phyloP scores from a whole-genome alignment of 2,888 invertebrate genomes.

The Acleris laterana region DNA sequence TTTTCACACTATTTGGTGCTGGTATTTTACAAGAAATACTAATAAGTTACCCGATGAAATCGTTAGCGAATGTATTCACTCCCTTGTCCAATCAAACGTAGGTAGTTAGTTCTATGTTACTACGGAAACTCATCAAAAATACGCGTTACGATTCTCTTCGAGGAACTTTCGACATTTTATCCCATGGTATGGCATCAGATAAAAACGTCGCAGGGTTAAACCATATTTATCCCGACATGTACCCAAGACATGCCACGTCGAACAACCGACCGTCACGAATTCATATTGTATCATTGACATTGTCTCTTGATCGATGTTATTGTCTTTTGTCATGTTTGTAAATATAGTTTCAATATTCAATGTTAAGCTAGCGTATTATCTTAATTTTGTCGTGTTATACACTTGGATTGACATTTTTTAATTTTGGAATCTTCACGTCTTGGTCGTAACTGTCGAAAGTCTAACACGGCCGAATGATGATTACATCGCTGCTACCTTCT shows the following conservation, averaged over 20 bases:
- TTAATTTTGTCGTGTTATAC: background rate
- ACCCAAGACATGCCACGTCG: constrained; percentile 54
- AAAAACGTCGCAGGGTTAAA: constrained; percentile 38
- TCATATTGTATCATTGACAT: constrained; percentile 33
- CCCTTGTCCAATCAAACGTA: no score
- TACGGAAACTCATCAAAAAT: background rate
- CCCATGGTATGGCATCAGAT: constrained; percentile 29
- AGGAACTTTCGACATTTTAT: constrained; percentile 12
- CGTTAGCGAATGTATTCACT: no score
- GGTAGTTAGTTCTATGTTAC: background rate
- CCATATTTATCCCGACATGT: constrained; percentile 71
- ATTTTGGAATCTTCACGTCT: no score
- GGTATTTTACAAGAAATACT: no score
- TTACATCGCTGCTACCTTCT: no score
- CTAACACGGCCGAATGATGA: no score
- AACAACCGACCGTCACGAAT: constrained; percentile 42
- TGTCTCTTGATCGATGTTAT: constrained; percentile 28
- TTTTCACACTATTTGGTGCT: no score
- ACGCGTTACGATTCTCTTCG: background rate
- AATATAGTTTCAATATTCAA: constrained; percentile 9
- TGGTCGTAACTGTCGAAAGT: no score
- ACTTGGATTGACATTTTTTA: no score
- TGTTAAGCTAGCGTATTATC: background rate
- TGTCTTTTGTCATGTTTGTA: constrained; percentile 20
- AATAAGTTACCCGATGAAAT: no score